Evolutionary conservation across 2,888 invertebrate genomes (phyloP), one percentile per base, ranked within the genome.

Genomic region (Cosmorhoe ocellata): DNA sequence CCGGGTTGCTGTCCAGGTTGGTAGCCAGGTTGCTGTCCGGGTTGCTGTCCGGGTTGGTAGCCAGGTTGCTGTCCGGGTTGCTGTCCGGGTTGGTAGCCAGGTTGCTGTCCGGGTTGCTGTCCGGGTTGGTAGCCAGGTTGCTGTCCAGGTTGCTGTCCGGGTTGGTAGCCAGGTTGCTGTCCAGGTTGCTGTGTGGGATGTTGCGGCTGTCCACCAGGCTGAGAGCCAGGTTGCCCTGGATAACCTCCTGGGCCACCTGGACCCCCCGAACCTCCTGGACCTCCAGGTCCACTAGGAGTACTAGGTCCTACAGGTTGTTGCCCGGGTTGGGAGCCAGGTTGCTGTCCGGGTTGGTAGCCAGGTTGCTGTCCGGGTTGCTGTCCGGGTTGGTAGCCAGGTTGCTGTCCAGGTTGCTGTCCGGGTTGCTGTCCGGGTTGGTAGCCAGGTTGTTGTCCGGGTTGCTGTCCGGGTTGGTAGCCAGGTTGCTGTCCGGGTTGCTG

Each of bases 321-420:
- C 3, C 27, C 14, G 0, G 28, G 70, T 70, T 1, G 22, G 44
- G 63, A 7, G 10, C 65, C 60, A 4, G 18, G 18, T 9, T 53
- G 52, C 31, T 26, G 22, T 63, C 67, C 5, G 51, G 63, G 75
- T 67, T 18, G 7, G 3, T 43, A 18, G 1, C 27, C 14, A 0
- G 43, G 43, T 34, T 43, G 44, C 1, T 73, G 64, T 30, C 71
- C 74, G 27, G 70, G 70, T 1, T 30, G 44, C 63, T 24, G 24
- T n/a, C 65, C 60, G 8, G 51, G 52, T 18, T 26, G 22, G 7
- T 76, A 69, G 9, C 71, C 76, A 10, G 81, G 18, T 18, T 18
- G 80, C 48, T 78, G 78, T 38, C 71, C 73, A 1, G 71, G 70
- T 8, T 24, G 7, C 3, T 43, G 28, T 3, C 27, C 14, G 0